phyloP scores from a whole-genome alignment of 2,888 invertebrate genomes.

The Limnephilus rhombicus region DNA sequence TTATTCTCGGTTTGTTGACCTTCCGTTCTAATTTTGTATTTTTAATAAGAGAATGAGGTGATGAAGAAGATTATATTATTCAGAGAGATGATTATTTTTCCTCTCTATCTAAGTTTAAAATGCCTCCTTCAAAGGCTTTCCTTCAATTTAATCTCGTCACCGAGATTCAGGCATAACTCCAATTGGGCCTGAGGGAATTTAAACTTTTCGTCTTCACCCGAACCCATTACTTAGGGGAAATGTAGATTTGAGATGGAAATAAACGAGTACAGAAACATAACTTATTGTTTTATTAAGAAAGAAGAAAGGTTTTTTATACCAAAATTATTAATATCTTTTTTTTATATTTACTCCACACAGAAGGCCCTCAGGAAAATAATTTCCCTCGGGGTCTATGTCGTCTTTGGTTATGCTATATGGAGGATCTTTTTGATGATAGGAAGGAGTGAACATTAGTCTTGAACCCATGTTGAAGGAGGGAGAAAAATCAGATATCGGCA shows the following conservation, averaged over 20 bases:
- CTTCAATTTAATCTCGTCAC: conserved; percentile 1
- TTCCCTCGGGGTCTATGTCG: too few relatives aligned
- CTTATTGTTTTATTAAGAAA: neutral
- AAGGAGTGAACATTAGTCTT: too few relatives aligned
- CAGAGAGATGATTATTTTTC: neutral
- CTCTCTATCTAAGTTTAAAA: neutral
- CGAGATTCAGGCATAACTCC: neutral
- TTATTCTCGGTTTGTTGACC: too few relatives aligned
- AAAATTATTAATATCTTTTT: too few relatives aligned
- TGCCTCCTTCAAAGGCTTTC: neutral
- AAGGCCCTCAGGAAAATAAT: too few relatives aligned
- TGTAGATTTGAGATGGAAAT: neutral
- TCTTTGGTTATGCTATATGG: too few relatives aligned
- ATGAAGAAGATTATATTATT: neutral
- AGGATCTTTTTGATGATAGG: too few relatives aligned
- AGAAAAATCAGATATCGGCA: too few relatives aligned
- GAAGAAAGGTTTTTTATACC: neutral
- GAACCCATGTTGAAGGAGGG: too few relatives aligned
- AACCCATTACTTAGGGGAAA: neutral
- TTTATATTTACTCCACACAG: too few relatives aligned
- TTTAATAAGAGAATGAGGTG: neutral
- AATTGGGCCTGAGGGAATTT: conserved; percentile 9
- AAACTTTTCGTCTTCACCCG: neutral
- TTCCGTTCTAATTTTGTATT: too few relatives aligned
- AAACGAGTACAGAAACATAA: neutral